Evolutionary conservation across 2,797 vertebrate genomes (phyloP).

Genomic region (Phataginus tricuspis): DNA sequence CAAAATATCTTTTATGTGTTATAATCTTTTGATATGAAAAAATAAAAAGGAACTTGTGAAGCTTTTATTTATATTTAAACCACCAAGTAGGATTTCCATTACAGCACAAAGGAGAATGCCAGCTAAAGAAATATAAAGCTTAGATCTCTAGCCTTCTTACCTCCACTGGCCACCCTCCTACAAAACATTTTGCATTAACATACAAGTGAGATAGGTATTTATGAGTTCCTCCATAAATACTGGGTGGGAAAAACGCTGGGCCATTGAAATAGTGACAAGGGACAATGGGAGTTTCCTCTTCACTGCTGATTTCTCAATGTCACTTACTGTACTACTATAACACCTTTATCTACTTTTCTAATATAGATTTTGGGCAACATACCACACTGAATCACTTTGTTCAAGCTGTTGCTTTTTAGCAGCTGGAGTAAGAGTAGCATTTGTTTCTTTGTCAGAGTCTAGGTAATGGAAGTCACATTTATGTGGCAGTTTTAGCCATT

Average conservation of each 20-base stretch:
- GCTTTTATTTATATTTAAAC: neutral
- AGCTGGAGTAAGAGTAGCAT: neutral
- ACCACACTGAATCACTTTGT: neutral
- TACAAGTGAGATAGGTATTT: neutral
- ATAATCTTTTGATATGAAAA: constrained; percentile 18
- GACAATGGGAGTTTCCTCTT: neutral
- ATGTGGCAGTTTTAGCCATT: neutral
- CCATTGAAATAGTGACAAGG: neutral
- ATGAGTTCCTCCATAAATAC: neutral
- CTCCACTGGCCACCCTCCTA: neutral
- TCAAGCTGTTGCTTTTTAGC: neutral
- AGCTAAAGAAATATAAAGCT: constrained; percentile 7
- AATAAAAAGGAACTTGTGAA: neutral
- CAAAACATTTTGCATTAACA: neutral
- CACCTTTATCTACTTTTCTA: neutral
- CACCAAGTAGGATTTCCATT: neutral
- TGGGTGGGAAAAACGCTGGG: neutral
- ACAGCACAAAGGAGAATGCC: neutral
- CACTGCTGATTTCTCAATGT: neutral
- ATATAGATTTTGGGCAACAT: neutral
- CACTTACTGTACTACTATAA: neutral
- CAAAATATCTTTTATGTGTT: neutral
- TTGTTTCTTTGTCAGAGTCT: neutral
- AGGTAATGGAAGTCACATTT: constrained; percentile 35
- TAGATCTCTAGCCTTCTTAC: neutral